phyloP scores from a whole-genome alignment of 2,113 vertebrate genomes.

The Rattus norvegicus region DNA sequence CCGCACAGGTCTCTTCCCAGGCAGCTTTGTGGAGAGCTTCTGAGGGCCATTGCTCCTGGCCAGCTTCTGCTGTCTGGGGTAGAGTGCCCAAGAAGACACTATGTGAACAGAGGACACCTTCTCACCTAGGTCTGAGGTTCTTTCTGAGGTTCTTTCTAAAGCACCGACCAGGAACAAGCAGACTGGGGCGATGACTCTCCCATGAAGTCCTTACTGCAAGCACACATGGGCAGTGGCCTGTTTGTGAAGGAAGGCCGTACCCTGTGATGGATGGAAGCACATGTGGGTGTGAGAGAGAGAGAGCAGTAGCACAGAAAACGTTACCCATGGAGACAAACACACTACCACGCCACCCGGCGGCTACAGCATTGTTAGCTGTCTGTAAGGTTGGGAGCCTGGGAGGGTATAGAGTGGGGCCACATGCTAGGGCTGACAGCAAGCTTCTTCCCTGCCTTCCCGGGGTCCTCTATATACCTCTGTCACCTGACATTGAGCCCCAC shows the following conservation, averaged over 20 bases:
- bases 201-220: conserved; percentile 70
- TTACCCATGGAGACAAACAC: conserved; percentile 67
- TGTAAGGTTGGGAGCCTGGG: conserved; percentile 77
- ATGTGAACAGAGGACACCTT: not conserved
- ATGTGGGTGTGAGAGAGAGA: conserved; percentile 78
- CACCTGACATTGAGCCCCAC: conserved; percentile 73
- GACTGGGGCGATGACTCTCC: conserved; percentile 78
- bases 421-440: not conserved
- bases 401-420: not conserved
- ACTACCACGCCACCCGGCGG: conserved; percentile 84
- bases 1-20: conserved; percentile 96
- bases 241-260: conserved; percentile 78
- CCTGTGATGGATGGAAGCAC: conserved; percentile 78
- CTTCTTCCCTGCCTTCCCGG: not conserved
- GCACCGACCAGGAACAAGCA: conserved; percentile 24
- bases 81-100: conserved; percentile 74
- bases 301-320: conserved; percentile 74
- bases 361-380: conserved; percentile 84
- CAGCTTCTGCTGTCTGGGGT: not conserved
- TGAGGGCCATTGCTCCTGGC: conserved; percentile 80
- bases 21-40: conserved; percentile 99
- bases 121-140: conserved; percentile 72
- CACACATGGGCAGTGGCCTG: conserved; percentile 68
- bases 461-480: conserved; percentile 86
- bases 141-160: no score